A percentile compares a stretch with the other conserved stretches of the same genome.
Evolutionary conservation across 2,113 vertebrate genomes (phyloP).

Genomic region (Semicossyphus pulcher): DNA sequence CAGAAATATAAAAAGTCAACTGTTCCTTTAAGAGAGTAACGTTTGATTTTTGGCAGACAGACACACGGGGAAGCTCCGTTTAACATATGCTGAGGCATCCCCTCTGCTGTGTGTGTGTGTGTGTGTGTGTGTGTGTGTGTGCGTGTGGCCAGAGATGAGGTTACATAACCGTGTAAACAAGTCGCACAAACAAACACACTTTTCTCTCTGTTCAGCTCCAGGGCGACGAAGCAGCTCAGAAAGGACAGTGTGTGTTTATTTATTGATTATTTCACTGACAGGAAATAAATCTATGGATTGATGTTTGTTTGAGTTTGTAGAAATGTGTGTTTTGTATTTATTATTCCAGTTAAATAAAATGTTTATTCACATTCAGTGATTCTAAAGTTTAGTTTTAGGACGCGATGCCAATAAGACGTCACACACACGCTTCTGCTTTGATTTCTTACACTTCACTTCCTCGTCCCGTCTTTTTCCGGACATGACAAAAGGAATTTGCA

Average conservation of each 20-base stretch:
- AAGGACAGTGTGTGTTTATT: not conserved
- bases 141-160: constrained; percentile 18
- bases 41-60: constrained; percentile 9
- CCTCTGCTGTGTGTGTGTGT: constrained; percentile 2
- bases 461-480: too few species aligned
- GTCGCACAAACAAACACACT: constrained; percentile 14
- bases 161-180: constrained; percentile 56
- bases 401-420: too few species aligned
- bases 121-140: constrained; percentile 27
- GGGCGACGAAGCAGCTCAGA: constrained; percentile 27
- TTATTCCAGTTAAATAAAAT: too few species aligned
- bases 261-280: not conserved
- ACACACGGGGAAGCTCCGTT: constrained; percentile 55
- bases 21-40: constrained; percentile 15
- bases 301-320: too few species aligned
- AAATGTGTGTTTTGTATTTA: too few species aligned
- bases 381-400: too few species aligned
- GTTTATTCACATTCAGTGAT: too few species aligned
- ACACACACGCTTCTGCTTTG: too few species aligned
- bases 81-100: constrained; percentile 51
- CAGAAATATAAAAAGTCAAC: not conserved
- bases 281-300: not conserved
- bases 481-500: too few species aligned
- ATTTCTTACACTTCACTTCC: too few species aligned
- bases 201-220: constrained; percentile 25